Conservation (phyloP, 2,113 vertebrate species). For the Plestiodon gilberti region DNA sequence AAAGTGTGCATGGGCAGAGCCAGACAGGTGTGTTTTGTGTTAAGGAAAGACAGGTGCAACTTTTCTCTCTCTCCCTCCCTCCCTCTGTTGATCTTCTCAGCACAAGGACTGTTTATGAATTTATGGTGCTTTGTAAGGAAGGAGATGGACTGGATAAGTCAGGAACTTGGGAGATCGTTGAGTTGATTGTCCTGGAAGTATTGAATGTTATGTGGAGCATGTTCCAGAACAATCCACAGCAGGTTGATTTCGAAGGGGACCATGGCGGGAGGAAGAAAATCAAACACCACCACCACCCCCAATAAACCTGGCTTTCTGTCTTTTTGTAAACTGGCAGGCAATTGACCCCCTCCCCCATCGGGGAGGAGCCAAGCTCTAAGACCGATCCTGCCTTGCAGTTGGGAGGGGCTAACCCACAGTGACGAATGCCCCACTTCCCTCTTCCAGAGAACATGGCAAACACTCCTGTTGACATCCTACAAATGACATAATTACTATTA, state of each 20-base stretch:
- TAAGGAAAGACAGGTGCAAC: slow-evolving; percentile 89
- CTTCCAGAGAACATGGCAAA: too few species aligned
- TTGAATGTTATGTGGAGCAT: neutral
- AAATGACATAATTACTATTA: too few species aligned
- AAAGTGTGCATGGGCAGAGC: slow-evolving; percentile 70
- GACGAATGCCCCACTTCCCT: too few species aligned
- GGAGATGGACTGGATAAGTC: slow-evolving; percentile 44
- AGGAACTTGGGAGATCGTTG: neutral
- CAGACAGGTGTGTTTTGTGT: slow-evolving; percentile 87
- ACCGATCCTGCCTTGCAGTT: too few species aligned
- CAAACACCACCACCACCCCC: neutral
- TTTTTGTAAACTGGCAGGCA: neutral
- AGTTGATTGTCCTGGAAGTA: slow-evolving; percentile 33
- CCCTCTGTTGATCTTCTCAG: slow-evolving; percentile 68
- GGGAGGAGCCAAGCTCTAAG: too few species aligned
- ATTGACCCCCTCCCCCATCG: too few species aligned
- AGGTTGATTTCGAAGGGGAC: neutral
- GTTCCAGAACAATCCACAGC: neutral
- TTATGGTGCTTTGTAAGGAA: slow-evolving; percentile 68
- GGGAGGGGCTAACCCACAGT: too few species aligned
- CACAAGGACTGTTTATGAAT: slow-evolving; percentile 72
- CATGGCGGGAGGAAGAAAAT: neutral
- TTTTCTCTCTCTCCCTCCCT: slow-evolving; percentile 62
- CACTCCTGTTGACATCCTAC: too few species aligned
- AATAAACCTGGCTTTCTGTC: neutral